Evolutionary conservation across 2,113 vertebrate species (phyloP).

Genomic region (Tor tambroides): DNA sequence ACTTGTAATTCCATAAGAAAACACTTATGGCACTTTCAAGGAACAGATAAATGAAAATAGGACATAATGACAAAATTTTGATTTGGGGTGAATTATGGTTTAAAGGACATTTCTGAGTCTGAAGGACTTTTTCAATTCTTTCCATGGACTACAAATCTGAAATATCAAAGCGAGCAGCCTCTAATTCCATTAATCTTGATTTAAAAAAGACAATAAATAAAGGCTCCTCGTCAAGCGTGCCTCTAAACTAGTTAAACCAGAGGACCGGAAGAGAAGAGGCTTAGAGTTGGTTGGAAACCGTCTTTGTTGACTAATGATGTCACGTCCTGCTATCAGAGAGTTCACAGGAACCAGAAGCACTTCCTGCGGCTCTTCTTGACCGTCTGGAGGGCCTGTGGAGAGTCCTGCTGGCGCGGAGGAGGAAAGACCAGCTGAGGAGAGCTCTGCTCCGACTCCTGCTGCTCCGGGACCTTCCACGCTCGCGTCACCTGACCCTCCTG

Average conservation of each 20-base stretch:
- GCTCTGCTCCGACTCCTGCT: conserved; percentile 63
- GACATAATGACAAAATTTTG: background rate
- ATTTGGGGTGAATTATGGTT: background rate
- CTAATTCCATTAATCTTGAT: background rate
- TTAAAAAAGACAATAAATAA: background rate
- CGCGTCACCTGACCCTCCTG: conserved; percentile 79
- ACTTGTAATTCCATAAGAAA: background rate
- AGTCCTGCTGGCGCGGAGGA: conserved; percentile 68
- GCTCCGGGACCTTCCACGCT: conserved; percentile 77
- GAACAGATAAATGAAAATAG: background rate
- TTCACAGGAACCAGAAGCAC: conserved; percentile 82
- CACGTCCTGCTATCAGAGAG: background rate
- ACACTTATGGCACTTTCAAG: background rate
- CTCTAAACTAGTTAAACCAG: background rate
- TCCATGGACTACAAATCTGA: conserved; percentile 3
- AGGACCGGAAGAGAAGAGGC: conserved; percentile 18
- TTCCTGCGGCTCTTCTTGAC: conserved; percentile 78
- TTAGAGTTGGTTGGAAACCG: background rate
- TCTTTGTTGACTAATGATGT: background rate
- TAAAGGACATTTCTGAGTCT: background rate
- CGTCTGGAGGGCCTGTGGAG: conserved; percentile 65
- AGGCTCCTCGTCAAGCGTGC: background rate
- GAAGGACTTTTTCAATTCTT: background rate
- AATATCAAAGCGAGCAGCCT: conserved; percentile 7
- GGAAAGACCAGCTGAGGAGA: conserved; percentile 67